These are phyloP conservation scores for Colinus virginianus DNA, from an alignment of 2,113 vertebrate genomes.

Conservation along the genomic window DNA sequence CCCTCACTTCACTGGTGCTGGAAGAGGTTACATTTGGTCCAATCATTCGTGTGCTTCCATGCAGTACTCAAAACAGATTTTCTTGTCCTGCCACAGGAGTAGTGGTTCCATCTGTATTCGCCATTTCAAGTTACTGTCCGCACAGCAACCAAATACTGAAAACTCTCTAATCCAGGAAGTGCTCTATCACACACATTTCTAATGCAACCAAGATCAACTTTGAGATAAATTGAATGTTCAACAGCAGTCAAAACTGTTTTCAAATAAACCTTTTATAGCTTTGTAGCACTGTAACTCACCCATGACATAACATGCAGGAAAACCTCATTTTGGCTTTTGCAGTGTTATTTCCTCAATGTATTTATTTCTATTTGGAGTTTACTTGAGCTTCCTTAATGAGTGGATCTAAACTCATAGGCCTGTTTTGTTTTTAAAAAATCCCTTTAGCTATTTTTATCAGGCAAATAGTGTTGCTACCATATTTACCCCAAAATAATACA, in stretches of 20 bases:
- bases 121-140: background rate
- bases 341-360: conserved; percentile 45
- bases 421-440: conserved; percentile 32
- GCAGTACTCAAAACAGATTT: background rate
- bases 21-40: background rate
- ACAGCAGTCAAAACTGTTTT: conserved; percentile 59
- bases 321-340: conserved; percentile 51
- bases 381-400: conserved; percentile 49
- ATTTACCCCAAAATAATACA: conserved; percentile 8
- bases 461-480: background rate
- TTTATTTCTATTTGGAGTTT: conserved; percentile 61
- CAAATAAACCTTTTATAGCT: conserved; percentile 46
- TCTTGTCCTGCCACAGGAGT: background rate
- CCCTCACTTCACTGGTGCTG: background rate
- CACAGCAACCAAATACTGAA: background rate
- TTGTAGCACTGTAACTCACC: conserved; percentile 42
- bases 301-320: conserved; percentile 50
- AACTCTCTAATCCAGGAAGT: background rate
- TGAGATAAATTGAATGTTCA: conserved; percentile 57
- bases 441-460: conserved; percentile 28
- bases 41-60: background rate
- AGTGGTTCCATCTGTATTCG: background rate
- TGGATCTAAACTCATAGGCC: background rate
- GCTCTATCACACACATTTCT: conserved; percentile 30
- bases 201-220: conserved; percentile 40